phyloP scores from a whole-genome alignment of 2,888 invertebrate species.

The Volucella inflata region DNA sequence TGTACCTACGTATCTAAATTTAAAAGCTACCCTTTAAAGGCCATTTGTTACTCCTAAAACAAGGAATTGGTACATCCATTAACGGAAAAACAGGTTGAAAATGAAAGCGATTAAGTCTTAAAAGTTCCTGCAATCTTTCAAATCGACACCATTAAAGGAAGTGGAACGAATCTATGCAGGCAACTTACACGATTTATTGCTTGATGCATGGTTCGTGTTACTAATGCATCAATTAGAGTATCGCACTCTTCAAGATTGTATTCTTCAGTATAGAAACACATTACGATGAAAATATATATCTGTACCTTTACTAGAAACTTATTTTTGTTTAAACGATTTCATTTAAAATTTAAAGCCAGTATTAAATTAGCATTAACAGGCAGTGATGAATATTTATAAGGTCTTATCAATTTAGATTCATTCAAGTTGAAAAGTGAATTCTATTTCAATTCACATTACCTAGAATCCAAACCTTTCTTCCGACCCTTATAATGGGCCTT shows the following conservation, averaged over 20 bases:
- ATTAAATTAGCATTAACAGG: neutral
- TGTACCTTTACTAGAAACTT: neutral
- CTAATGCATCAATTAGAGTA: neutral
- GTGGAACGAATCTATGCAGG: neutral
- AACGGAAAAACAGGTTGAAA: neutral
- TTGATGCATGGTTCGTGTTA: neutral
- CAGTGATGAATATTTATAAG: constrained; percentile 23
- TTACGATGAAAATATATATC: neutral
- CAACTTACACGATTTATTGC: constrained; percentile 2
- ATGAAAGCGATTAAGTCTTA: constrained; percentile 29
- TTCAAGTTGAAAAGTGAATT: constrained; percentile 16
- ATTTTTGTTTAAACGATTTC: neutral
- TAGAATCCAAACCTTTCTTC: constrained; percentile 2
- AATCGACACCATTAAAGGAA: neutral
- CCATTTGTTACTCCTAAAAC: neutral
- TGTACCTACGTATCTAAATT: no score
- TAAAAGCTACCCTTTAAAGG: no score
- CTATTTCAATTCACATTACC: constrained; percentile 5
- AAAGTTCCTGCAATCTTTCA: constrained; percentile 19
- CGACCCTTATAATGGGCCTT: neutral
- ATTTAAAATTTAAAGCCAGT: neutral
- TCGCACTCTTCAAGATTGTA: neutral
- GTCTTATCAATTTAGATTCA: constrained; percentile 18
- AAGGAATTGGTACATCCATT: neutral
- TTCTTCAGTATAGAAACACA: neutral